These are phyloP conservation scores for Hippocampus guttulatus DNA, from an alignment of 2,113 vertebrate genomes.

Conservation along the genomic window DNA sequence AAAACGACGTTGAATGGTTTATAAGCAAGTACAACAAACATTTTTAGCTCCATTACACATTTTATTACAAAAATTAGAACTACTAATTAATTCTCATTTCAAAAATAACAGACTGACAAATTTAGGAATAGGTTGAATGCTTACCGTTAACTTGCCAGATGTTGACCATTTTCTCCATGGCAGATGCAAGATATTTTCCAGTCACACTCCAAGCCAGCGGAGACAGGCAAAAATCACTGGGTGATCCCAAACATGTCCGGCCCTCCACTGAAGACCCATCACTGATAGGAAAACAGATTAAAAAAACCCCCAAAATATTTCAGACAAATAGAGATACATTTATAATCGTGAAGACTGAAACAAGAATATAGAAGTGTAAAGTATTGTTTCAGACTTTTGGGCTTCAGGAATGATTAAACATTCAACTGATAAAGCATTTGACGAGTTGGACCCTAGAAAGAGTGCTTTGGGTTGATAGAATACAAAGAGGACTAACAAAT, in stretches of 20 bases:
- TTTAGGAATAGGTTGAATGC: neutral
- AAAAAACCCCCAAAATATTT: neutral
- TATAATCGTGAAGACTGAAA: neutral
- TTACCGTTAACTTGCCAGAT: constrained; percentile 98
- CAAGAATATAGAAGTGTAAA: neutral
- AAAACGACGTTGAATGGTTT: too few species aligned
- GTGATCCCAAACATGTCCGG: constrained; percentile 76
- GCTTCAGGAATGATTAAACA: neutral
- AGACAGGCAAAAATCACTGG: constrained; percentile 84
- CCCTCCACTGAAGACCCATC: constrained; percentile 81
- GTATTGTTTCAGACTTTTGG: neutral
- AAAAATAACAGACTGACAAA: neutral
- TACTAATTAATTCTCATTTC: neutral
- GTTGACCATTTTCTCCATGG: constrained; percentile 93
- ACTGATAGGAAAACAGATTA: constrained; percentile 54
- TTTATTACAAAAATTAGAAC: neutral
- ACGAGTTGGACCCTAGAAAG: neutral
- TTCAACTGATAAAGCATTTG: neutral
- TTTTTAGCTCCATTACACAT: neutral
- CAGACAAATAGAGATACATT: neutral
- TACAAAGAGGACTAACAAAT: neutral
- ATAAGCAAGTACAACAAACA: neutral
- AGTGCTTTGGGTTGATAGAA: neutral
- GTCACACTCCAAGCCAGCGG: constrained; percentile 93
- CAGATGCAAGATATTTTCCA: constrained; percentile 89